Conservation (phyloP, 1,140 invertebrate species). For the Heliothis virescens region DNA sequence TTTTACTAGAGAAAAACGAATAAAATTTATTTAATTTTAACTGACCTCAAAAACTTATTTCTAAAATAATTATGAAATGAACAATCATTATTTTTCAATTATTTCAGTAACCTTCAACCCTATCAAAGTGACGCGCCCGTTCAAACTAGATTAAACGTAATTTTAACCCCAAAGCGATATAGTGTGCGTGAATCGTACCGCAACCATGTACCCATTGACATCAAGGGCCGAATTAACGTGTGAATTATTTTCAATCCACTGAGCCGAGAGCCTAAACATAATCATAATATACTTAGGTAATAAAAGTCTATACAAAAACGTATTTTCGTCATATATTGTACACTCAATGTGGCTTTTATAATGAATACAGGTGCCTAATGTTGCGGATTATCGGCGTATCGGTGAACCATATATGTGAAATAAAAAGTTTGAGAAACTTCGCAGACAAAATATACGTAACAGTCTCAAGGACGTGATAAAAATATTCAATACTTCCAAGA, state of each 20-base stretch:
- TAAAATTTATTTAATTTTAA: background rate
- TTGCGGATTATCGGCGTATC: slow-evolving; percentile 5
- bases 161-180: slow-evolving; percentile 1
- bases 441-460: background rate
- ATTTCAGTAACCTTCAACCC: background rate
- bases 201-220: slow-evolving; percentile 22
- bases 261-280: slow-evolving; percentile 7
- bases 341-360: background rate
- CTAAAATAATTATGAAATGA: too few species aligned
- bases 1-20: too few species aligned
- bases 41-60: too few species aligned
- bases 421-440: slow-evolving; percentile 12
- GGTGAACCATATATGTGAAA: background rate
- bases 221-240: slow-evolving; percentile 37
- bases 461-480: too few species aligned
- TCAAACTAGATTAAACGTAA: background rate
- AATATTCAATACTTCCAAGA: too few species aligned
- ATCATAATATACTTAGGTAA: slow-evolving; percentile 17
- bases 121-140: background rate
- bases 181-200: slow-evolving; percentile 21
- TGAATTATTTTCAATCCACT: slow-evolving; percentile 32
- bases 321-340: slow-evolving; percentile 21
- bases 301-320: slow-evolving; percentile 15
- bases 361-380: slow-evolving; percentile 6
- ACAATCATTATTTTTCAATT: background rate